Evolutionary conservation across 2,113 vertebrate species (phyloP).

Genomic region (Crotophaga sulcirostris): DNA sequence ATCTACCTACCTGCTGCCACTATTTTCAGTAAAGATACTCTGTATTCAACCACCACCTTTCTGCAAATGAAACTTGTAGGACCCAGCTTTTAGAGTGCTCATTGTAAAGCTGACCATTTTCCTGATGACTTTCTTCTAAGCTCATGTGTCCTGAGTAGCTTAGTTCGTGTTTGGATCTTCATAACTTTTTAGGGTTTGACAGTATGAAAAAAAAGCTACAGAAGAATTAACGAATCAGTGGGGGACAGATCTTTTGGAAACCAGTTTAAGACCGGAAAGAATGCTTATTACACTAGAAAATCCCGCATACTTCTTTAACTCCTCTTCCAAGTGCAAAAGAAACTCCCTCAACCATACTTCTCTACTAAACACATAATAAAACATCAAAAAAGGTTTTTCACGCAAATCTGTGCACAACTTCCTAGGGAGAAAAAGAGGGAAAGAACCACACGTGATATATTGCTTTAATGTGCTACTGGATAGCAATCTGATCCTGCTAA

Average conservation of each 20-base stretch:
- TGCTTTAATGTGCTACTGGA: not conserved
- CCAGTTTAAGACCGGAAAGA: not conserved
- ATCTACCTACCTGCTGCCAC: not conserved
- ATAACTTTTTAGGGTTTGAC: not conserved
- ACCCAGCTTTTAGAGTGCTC: not conserved
- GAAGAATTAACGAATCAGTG: not conserved
- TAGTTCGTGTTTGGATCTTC: not conserved
- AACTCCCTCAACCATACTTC: not conserved
- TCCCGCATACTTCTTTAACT: not conserved
- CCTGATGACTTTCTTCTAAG: not conserved
- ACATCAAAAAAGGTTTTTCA: not conserved
- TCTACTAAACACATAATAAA: slow-evolving; percentile 39
- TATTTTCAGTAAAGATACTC: not conserved
- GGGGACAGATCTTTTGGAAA: not conserved
- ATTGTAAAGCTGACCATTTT: not conserved
- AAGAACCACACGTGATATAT: not conserved
- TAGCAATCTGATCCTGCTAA: not conserved
- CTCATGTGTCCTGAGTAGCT: not conserved
- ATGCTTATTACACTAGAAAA: not conserved
- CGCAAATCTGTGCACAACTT: not conserved
- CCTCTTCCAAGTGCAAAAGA: not conserved
- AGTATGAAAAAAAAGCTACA: not conserved
- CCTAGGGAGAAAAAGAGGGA: not conserved
- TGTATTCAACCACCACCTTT: not conserved
- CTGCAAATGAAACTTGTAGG: not conserved